phyloP scores from a whole-genome alignment of 2,113 vertebrate species.

The Albula goreensis region DNA sequence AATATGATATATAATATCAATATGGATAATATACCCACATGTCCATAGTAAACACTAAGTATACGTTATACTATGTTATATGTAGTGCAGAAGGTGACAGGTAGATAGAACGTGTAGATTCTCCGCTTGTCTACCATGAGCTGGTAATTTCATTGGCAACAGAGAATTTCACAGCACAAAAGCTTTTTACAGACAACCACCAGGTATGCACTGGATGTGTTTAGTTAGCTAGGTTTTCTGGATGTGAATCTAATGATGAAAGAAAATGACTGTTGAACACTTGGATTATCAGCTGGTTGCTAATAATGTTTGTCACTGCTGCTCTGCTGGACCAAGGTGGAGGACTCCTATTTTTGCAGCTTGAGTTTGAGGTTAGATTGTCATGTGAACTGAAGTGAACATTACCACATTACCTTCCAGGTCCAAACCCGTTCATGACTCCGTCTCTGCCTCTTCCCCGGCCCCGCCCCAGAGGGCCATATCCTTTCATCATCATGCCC shows the following conservation, averaged over 20 bases:
- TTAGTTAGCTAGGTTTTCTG: background rate
- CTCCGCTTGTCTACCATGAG: too few species aligned
- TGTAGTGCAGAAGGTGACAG: too few species aligned
- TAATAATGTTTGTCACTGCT: background rate
- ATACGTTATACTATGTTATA: too few species aligned
- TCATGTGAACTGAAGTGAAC: too few species aligned
- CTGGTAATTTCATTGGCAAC: too few species aligned
- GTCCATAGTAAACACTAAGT: too few species aligned
- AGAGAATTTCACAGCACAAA: background rate
- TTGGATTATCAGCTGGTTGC: background rate
- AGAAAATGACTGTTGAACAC: background rate
- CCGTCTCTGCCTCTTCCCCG: slow-evolving; percentile 59
- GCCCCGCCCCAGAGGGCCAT: slow-evolving; percentile 55
- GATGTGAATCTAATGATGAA: background rate
- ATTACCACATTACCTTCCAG: slow-evolving; percentile 62
- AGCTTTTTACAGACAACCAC: background rate
- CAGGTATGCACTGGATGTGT: background rate
- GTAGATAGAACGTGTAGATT: too few species aligned
- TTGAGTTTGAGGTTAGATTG: too few species aligned
- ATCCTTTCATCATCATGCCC: slow-evolving; percentile 63
- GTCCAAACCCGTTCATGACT: slow-evolving; percentile 65
- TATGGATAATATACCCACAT: too few species aligned
- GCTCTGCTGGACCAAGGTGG: background rate
- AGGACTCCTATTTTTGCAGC: background rate
- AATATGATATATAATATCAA: too few species aligned